Conservation (phyloP, 2,888 invertebrate genomes). For the Drosophila colorata region DNA sequence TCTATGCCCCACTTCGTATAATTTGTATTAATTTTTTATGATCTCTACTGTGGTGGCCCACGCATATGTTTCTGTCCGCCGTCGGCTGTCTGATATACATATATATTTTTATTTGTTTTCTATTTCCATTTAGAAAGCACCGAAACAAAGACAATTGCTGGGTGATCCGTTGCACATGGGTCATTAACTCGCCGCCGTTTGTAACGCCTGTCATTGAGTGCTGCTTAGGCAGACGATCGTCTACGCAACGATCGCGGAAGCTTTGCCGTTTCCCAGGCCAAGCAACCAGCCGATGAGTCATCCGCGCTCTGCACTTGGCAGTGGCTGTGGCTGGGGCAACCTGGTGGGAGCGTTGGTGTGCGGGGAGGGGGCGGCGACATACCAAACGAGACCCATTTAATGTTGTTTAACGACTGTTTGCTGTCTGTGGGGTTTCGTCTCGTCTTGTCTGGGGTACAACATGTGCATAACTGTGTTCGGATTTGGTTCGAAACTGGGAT, state of each 20-base stretch:
- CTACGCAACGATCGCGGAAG: conserved; percentile 62
- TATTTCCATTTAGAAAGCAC: conserved; percentile 75
- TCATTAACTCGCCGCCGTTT: conserved; percentile 69
- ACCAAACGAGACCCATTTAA: conserved; percentile 75
- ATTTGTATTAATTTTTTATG: conserved; percentile 77
- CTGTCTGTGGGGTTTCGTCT: conserved; percentile 58
- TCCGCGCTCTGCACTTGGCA: conserved; percentile 41
- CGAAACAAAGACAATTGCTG: conserved; percentile 69
- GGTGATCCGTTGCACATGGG: conserved; percentile 69
- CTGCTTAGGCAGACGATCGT: conserved; percentile 74
- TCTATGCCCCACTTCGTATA: conserved; percentile 49
- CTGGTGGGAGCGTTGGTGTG: neutral
- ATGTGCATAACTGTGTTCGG: conserved; percentile 75
- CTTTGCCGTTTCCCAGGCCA: conserved; percentile 53
- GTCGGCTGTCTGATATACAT: neutral
- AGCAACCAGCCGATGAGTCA: conserved; percentile 43
- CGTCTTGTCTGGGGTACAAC: conserved; percentile 54
- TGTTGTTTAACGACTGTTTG: conserved; percentile 77
- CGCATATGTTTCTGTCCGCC: conserved; percentile 6
- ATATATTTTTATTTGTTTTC: conserved; percentile 66
- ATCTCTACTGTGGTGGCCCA: conserved; percentile 60
- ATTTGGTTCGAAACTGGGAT: conserved; percentile 44
- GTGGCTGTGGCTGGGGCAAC: conserved; percentile 5
- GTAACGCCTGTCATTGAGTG: conserved; percentile 79
- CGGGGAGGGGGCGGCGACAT: conserved; percentile 16